phyloP scores from a whole-genome alignment of 2,113 vertebrate genomes.

The Baryphthengus martii region DNA sequence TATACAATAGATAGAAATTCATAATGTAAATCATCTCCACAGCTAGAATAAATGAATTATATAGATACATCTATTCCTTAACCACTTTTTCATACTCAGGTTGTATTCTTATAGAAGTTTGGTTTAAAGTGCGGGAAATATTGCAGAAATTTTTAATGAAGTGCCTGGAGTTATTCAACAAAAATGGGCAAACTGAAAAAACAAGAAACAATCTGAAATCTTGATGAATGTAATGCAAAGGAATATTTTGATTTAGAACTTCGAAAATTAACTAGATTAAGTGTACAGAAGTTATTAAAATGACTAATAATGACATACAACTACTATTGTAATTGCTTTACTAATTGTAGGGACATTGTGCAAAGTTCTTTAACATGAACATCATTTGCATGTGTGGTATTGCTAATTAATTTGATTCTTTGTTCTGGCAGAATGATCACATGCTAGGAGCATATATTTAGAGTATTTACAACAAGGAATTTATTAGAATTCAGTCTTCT shows the following conservation, averaged over 20 bases:
- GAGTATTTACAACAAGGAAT: background rate
- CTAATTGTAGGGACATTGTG: slow-evolving; percentile 31
- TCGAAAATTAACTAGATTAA: slow-evolving; percentile 28
- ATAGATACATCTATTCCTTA: background rate
- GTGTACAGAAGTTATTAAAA: slow-evolving; percentile 28
- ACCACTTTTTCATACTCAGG: background rate
- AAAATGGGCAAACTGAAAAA: background rate
- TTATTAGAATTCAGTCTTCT: background rate
- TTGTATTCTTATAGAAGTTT: background rate
- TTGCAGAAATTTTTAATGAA: background rate
- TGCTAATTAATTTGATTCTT: slow-evolving; percentile 54
- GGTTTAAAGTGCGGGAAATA: background rate
- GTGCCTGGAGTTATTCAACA: background rate
- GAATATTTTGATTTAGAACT: slow-evolving; percentile 2
- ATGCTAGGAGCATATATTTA: background rate
- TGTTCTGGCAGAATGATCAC: slow-evolving; percentile 19
- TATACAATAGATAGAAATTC: background rate
- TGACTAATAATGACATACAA: slow-evolving; percentile 44
- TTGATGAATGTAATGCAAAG: background rate
- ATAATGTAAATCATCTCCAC: background rate
- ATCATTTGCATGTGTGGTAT: slow-evolving; percentile 45
- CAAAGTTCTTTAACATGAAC: slow-evolving; percentile 52
- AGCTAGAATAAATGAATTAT: slow-evolving; percentile 9
- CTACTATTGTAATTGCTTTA: slow-evolving; percentile 51
- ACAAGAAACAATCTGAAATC: background rate